These are phyloP conservation scores for Dicyrtomina minuta DNA, from an alignment of 2,888 invertebrate genomes.

Conservation along the genomic window DNA sequence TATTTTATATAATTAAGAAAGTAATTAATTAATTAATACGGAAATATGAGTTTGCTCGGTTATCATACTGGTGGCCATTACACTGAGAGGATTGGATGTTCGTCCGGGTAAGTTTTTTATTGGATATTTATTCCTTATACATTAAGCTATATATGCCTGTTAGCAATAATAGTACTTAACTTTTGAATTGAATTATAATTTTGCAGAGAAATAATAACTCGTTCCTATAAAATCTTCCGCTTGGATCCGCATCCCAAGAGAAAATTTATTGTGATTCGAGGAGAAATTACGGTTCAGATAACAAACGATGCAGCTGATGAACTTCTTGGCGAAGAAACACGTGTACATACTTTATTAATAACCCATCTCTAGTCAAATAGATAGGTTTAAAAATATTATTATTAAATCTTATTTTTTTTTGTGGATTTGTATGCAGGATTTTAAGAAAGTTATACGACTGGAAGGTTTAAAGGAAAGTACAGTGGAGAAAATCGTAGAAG, in stretches of 20 bases:
- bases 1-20: no score
- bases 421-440: constrained; percentile 61
- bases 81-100: constrained; percentile 27
- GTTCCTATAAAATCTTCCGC: constrained; percentile 49
- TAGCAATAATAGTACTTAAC: neutral
- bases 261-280: constrained; percentile 46
- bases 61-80: constrained; percentile 10
- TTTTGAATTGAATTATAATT: no score
- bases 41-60: neutral
- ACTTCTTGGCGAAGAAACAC: constrained; percentile 47
- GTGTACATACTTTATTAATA: constrained; percentile 24
- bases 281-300: constrained; percentile 46
- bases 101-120: constrained; percentile 25
- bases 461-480: constrained; percentile 77
- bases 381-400: neutral
- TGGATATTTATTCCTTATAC: neutral
- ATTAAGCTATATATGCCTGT: neutral
- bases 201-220: constrained; percentile 39
- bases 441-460: constrained; percentile 78
- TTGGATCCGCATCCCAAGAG: constrained; percentile 49
- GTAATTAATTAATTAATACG: no score
- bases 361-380: neutral
- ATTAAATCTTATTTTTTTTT: constrained; percentile 15
- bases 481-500: constrained; percentile 73
- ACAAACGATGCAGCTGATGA: constrained; percentile 41